Conservation (phyloP, 1,140 invertebrate species). For the Zaprionus africanus region DNA sequence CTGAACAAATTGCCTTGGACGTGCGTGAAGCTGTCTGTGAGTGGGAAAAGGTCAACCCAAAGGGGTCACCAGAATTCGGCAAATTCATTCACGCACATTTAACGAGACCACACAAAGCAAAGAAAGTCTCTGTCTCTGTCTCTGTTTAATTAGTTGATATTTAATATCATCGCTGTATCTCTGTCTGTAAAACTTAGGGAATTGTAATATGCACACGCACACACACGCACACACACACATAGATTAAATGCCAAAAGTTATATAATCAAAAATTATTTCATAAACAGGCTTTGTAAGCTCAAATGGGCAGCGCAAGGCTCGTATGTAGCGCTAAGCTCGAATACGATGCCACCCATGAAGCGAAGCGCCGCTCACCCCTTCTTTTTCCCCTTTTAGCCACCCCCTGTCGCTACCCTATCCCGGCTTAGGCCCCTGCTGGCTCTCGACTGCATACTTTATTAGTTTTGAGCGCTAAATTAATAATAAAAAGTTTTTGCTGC, state of each 20-base stretch:
- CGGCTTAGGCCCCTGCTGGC: constrained; percentile 10
- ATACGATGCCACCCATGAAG: constrained; percentile 7
- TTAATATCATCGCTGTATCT: constrained; percentile 8
- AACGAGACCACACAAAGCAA: not conserved
- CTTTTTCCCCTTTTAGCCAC: too few species aligned
- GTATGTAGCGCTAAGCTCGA: constrained; percentile 16
- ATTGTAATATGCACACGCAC: constrained; percentile 1
- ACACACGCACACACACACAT: constrained; percentile 11
- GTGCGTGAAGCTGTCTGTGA: constrained; percentile 15
- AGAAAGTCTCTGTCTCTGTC: not conserved
- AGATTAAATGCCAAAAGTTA: constrained; percentile 53
- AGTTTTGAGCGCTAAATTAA: constrained; percentile 75
- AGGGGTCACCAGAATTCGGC: not conserved
- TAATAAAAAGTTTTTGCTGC: constrained; percentile 70
- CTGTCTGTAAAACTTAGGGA: not conserved
- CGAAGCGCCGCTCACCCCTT: not conserved
- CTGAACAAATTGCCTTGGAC: constrained; percentile 44
- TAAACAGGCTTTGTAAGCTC: constrained; percentile 57
- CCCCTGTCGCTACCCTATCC: not conserved
- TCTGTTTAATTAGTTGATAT: constrained; percentile 1
- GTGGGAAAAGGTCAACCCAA: not conserved
- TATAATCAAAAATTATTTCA: constrained; percentile 68
- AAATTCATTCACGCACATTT: not conserved
- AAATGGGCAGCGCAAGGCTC: constrained; percentile 23
- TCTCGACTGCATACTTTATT: constrained; percentile 65